Base-by-base conservation (phyloP, 2,113 vertebrate genomes). In the Heterochromis multidens region DNA sequence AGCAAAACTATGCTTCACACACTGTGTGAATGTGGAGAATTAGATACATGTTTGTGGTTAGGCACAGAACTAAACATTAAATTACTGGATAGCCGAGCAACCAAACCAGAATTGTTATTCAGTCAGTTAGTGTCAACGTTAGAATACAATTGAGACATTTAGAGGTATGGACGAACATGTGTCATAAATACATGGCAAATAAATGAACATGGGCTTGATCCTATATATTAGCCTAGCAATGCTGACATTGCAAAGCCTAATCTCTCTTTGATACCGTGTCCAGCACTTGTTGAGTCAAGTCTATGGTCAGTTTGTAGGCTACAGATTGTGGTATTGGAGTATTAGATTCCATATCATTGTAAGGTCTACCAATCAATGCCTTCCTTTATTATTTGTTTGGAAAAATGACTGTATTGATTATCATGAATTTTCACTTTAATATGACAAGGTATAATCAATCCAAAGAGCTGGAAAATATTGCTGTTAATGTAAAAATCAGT, bases 21-120 rank as follows among this genome's bases (percentile, higher is more conserved):
- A 37, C 60, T 79, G 84, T 85, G n/a, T 87, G 76, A 82, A 67
- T 60, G 72, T 27, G 27, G n/a, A 6, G 63, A 79, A 56, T 87
- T 77, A 62, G 60, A 56, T 78, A 56, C 40, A 49, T 21, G 31
- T 72, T 61, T 59, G 46, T 59, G 46, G 81, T 43, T 82, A 84
- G 40, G 54, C 13, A 16, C 35, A 70, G 23, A 67, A 74, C 57
- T 82, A 76, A 84, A 74, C 27, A 33, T 65, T 35, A 52, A n/a
- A 58, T 78, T 12, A 27, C 10, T 11, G 57, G 8, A 46, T 57
- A 62, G 40, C 14, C 60, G 58, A 65, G 37, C 21, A 27, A 3
- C 11, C 49, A 21, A 74, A 74, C 27, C 67, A 74, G 27, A 25
- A 31, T 49, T 74, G 74, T 7, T 37, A 52, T 13, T 17, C 8